Base-by-base conservation (phyloP, 2,888 invertebrate species). In the Peribatodes rhomboidaria region DNA sequence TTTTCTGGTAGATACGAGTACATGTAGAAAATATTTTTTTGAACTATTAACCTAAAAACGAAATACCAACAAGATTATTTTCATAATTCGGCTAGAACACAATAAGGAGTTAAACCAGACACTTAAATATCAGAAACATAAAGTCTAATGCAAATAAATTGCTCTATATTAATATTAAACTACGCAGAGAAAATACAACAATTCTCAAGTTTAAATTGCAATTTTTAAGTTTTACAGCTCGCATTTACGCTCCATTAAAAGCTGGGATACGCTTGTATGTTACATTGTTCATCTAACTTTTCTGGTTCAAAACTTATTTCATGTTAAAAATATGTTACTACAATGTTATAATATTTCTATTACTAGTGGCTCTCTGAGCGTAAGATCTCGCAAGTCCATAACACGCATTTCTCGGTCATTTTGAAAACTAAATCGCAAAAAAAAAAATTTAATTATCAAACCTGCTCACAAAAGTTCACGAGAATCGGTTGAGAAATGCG, bases 231-330 rank as follows among this genome's bases (percentile, higher is more conserved):
- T 69, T 53, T 65, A 59, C 58, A 68, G 68, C 64, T 67, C 69
- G 70, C 67, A 70, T 60, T 73, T 65, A 71, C 65, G 71, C 71
- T 70, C 69, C 68, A 72, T 72, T 72, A 75, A 69, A 70, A 65
- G 61, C 65, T 61, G 39, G 18, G 31, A 58, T 46, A 52, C 67
- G 63, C 75, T 65, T 71, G 69, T 74, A 68, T 61, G 58, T 71
- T 67, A 70, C 60, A 57, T 54, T 57, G 52, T 56, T 73, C 74
- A 77, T 77, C 73, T 75, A 80, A 80, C 75, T 78, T 68, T 71
- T 56, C 47, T 59, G 50, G 67, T 67, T 61, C 35, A 58, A 33
- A 50, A 61, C 52, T 44, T 39, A 35, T 60, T 35, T 44, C 42
- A 46, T 46, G 44, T 55, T 39, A n/a, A 10, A 39, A 39, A 37